Base-by-base conservation (phyloP, 1,140 invertebrate genomes). In the Drosophila arizonae region DNA sequence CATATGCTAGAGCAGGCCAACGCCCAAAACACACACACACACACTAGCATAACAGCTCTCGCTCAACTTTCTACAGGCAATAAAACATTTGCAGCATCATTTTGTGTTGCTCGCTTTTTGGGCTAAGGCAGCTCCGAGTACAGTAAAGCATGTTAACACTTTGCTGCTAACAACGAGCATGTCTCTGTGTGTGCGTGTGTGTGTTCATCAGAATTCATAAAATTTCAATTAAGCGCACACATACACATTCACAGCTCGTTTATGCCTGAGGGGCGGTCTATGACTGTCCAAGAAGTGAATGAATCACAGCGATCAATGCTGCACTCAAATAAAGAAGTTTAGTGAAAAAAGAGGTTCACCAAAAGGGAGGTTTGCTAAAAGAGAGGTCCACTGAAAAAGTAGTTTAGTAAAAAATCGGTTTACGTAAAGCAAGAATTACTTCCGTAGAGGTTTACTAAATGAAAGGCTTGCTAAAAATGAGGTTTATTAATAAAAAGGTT, bases 51-150 rank as follows among this genome's bases (percentile, higher is more conserved):
- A 30, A 24, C 41, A 51, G 41, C 43, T 45, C 43, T 33, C 8
- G 33, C 33, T 6, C 41, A 69, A 60, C 48, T 61, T 62, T 55
- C 26, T 15, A 24, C 11, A 50, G 51, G 51, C 71, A 56, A 70
- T 74, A 64, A 70, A 70, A 74, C 50, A 65, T 72, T 58, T 41
- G 28, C 26, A 67, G 55, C 64, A 58, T 11, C n/a, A 56, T 70
- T 70, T 52, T 58, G 66, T 70, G 45, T 6, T 33, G 66, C 66
- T 63, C 61, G 69, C 66, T 69, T 74, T 74, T 74, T 26, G 36
- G 52, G 54, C 52, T 15, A 26, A 58, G 30, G 15, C 43, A 10
- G 6, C 9, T 39, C 41, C 13, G 24, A 45, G 46, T 41, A 68
- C 54, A 62, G 45, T 62, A 48, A 28, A 8, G 33, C 24, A 48